Evolutionary conservation across 2,797 vertebrate genomes (phyloP), one percentile per base, ranked within the genome.

Genomic region (Hybognathus amarus): DNA sequence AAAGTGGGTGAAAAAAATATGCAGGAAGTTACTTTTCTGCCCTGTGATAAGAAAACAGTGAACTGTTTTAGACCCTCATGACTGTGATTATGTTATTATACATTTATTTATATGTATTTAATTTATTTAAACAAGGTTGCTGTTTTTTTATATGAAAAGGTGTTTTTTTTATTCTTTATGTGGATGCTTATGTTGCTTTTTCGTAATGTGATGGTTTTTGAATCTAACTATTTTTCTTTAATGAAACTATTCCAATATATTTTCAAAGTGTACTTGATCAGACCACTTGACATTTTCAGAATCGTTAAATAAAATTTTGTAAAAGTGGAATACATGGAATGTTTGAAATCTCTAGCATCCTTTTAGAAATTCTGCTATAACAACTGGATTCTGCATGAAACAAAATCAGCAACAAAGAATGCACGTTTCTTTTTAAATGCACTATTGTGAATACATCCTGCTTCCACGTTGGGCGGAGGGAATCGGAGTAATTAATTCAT

Each of bases 401-500:
- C 27, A 38, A 59, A 81, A 74, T 74, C 59, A 36, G 18, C 52
- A 81, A 78, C 73, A 71, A 70, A 56, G 75, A 81, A 77, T 77
- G 40, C 42, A 6, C 8, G 50, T 77, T 63, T 70, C 45, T 45
- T 75, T 61, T 76, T 27, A 85, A 56, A 85, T 52, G 64, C 84
- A 71, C 66, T 24, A 64, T 71, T 61, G 66, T 64, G 74, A 85
- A 85, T 64, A 56, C 74, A 90, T 90, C 89, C 89, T 89, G 84
- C 84, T 90, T 80, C n/a, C n/a, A 54, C 67, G 50, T 70, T 42
- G 47, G 64, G 78, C 36, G 50, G 67, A 50, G 38, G 52, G 78
- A 40, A 68, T 54, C n/a, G 66, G 47, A 69, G 64, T 80, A 80
- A 93, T 93, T 92, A 94, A 95, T 95, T 93, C 88, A 93, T 94